phyloP scores from a whole-genome alignment of 2,888 invertebrate genomes.

The Miltochrista miniata region DNA sequence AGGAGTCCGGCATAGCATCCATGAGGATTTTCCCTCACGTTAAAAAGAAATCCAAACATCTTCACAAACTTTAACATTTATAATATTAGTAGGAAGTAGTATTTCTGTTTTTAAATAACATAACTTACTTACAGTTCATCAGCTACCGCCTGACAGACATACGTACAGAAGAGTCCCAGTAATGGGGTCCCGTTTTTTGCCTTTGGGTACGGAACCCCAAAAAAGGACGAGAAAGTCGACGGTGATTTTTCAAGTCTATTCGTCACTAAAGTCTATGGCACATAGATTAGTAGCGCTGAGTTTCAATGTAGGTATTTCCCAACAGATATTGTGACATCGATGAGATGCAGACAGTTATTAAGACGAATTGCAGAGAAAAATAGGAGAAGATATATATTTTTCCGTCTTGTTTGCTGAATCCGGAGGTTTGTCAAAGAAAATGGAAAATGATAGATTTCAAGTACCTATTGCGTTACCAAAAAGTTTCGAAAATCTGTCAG shows the following conservation, averaged over 20 bases:
- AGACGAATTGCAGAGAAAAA: too few relatives aligned
- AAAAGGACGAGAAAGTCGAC: background rate
- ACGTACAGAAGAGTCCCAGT: background rate
- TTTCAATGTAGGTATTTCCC: background rate
- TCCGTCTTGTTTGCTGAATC: too few relatives aligned
- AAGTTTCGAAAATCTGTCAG: too few relatives aligned
- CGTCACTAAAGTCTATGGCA: background rate
- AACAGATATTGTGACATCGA: conserved; percentile 4
- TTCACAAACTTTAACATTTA: too few relatives aligned
- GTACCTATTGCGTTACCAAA: too few relatives aligned
- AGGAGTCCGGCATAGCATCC: too few relatives aligned
- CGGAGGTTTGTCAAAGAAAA: too few relatives aligned
- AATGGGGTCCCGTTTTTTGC: background rate
- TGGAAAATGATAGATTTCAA: too few relatives aligned
- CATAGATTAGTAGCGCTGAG: conserved; percentile 5
- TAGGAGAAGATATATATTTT: too few relatives aligned
- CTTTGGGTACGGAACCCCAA: background rate
- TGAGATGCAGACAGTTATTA: background rate
- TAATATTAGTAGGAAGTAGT: too few relatives aligned
- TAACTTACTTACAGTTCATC: background rate
- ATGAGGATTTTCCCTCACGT: too few relatives aligned
- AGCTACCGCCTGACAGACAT: background rate
- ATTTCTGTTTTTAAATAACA: background rate
- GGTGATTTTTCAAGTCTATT: background rate
- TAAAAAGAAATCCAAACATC: too few relatives aligned